phyloP scores from a whole-genome alignment of 92 coral and sea anemone species.

The Pocillopora grandis region DNA sequence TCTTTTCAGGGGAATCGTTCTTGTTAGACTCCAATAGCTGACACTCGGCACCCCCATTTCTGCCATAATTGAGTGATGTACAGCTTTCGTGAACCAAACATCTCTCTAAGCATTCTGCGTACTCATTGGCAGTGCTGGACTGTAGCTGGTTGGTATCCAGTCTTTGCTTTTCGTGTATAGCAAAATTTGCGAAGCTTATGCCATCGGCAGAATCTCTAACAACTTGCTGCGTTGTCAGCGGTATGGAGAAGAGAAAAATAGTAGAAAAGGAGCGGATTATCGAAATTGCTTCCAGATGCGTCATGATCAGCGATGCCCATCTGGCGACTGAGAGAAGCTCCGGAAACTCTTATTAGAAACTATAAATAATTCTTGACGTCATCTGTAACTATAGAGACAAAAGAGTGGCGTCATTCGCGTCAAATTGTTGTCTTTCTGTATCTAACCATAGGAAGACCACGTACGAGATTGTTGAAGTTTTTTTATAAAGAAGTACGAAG shows the following conservation, averaged over 20 bases:
- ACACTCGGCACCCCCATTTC: background rate
- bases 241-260: background rate
- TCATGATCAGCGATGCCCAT: background rate
- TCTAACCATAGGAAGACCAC: no score
- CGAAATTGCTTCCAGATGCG: background rate
- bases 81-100: background rate
- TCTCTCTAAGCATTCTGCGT: background rate
- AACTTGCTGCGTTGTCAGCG: background rate
- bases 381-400: background rate
- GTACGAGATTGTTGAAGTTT: no score
- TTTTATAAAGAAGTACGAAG: no score
- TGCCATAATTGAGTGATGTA: background rate
- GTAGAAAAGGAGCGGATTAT: background rate
- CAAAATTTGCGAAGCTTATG: slow-evolving; percentile 1
- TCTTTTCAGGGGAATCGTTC: background rate
- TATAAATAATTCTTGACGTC: background rate
- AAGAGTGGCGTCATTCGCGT: no score
- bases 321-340: background rate
- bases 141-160: background rate
- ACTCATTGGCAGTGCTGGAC: background rate
- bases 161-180: background rate
- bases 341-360: no score
- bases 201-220: slow-evolving; percentile 12
- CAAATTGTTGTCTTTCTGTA: no score
- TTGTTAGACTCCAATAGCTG: slow-evolving; percentile 13